Conservation (phyloP, 1,140 invertebrate species). For the Spodoptera litura region DNA sequence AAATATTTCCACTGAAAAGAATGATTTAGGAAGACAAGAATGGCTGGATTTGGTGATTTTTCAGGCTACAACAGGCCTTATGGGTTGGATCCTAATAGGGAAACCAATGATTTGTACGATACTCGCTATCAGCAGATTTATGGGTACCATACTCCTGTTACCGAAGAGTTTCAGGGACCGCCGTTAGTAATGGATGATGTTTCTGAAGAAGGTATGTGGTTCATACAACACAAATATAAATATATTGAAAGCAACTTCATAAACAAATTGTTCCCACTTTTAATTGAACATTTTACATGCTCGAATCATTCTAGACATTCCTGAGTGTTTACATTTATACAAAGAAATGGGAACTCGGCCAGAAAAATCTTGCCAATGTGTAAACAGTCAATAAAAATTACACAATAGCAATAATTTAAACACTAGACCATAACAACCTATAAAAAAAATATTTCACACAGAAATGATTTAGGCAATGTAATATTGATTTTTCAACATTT, state of each 20-base stretch:
- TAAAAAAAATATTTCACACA: no score
- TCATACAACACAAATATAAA: no score
- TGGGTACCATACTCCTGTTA: conserved; percentile 80
- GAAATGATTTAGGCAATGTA: no score
- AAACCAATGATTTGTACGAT: conserved; percentile 81
- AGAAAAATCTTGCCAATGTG: background rate
- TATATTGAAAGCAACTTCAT: no score
- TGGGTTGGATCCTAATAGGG: conserved; percentile 78
- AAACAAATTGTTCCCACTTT: no score
- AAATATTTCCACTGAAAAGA: background rate
- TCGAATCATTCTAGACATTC: background rate
- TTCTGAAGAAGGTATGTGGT: conserved; percentile 84
- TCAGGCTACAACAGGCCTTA: conserved; percentile 78
- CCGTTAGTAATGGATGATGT: conserved; percentile 83
- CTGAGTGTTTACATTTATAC: background rate
- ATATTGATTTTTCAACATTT: no score
- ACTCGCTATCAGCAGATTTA: conserved; percentile 83
- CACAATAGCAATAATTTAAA: no score
- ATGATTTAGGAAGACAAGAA: conserved; percentile 49
- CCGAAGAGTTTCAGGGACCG: conserved; percentile 80
- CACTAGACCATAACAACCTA: no score
- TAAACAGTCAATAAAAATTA: no score
- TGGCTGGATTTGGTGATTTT: conserved; percentile 84
- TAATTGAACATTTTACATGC: background rate
- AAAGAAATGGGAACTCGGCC: background rate